Evolutionary conservation across 2,113 vertebrate species (phyloP).

Genomic region (Mustela nigripes): DNA sequence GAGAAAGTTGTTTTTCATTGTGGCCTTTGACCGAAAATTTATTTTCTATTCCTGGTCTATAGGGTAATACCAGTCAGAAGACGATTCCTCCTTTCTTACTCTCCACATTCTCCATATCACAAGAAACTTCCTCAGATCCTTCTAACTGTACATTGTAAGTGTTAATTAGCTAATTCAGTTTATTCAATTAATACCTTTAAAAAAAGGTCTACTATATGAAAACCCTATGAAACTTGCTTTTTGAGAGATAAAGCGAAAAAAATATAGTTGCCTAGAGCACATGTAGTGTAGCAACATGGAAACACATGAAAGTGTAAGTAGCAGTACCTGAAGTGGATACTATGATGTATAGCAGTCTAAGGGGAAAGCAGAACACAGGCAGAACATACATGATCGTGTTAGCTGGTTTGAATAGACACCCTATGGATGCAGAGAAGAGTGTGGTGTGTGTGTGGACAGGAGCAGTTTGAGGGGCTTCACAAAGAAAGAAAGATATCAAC

Average conservation of each 20-base stretch:
- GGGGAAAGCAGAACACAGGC: not conserved
- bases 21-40: conserved; percentile 25
- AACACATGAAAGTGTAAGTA: not conserved
- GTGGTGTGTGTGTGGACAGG: no score
- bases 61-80: not conserved
- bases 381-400: not conserved
- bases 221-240: not conserved
- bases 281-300: not conserved
- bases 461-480: not conserved
- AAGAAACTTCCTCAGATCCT: not conserved
- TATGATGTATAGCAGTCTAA: not conserved
- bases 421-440: not conserved
- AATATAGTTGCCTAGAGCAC: not conserved
- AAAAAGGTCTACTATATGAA: not conserved
- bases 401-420: not conserved
- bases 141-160: conserved; percentile 19
- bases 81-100: conserved; percentile 5
- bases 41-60: not conserved
- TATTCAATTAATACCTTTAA: conserved; percentile 8
- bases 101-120: not conserved
- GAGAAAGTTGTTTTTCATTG: not conserved
- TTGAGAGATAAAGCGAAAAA: conserved; percentile 12
- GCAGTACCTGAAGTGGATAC: not conserved
- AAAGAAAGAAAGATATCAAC: not conserved
- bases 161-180: not conserved